A percentile compares a stretch with the other conserved stretches of the same genome.
phyloP scores from a whole-genome alignment of 2,888 invertebrate species.

The Drosophila maculinotata region DNA sequence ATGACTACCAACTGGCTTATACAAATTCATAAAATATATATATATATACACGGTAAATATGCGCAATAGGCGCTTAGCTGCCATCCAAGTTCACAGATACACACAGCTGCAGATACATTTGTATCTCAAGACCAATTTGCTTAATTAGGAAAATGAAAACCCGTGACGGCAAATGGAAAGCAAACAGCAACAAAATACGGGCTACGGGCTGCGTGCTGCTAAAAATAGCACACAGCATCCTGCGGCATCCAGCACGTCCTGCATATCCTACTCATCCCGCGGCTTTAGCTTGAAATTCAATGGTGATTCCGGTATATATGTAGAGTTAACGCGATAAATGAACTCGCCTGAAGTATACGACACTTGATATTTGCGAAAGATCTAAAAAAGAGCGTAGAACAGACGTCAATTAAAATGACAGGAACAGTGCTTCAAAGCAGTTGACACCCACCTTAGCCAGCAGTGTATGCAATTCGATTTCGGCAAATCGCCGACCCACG shows the following conservation, averaged over 20 bases:
- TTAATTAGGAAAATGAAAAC: constrained; percentile 59
- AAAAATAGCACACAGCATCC: constrained; percentile 60
- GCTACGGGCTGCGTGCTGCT: constrained; percentile 34
- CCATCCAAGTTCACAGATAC: constrained; percentile 1
- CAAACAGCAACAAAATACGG: constrained; percentile 12
- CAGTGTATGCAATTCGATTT: constrained; percentile 91
- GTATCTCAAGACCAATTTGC: constrained; percentile 64
- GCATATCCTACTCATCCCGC: constrained; percentile 76
- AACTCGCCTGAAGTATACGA: constrained; percentile 89
- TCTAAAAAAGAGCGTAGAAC: constrained; percentile 85
- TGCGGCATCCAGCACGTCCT: constrained; percentile 15
- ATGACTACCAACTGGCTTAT: constrained; percentile 27
- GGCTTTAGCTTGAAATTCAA: constrained; percentile 88
- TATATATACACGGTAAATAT: constrained; percentile 27
- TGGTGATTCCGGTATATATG: constrained; percentile 90
- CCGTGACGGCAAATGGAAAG: constrained; percentile 19
- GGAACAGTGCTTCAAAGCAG: background rate
- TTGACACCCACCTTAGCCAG: constrained; percentile 88
- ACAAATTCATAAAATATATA: constrained; percentile 11
- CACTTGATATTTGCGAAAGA: constrained; percentile 89
- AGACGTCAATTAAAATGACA: constrained; percentile 21
- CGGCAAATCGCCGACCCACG: constrained; percentile 92
- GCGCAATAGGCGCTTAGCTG: constrained; percentile 5
- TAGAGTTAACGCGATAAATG: constrained; percentile 90
- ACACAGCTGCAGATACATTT: constrained; percentile 29